These are phyloP conservation scores for Ditula angustiorana DNA, from an alignment of 2,888 invertebrate genomes.

Conservation along the genomic window DNA sequence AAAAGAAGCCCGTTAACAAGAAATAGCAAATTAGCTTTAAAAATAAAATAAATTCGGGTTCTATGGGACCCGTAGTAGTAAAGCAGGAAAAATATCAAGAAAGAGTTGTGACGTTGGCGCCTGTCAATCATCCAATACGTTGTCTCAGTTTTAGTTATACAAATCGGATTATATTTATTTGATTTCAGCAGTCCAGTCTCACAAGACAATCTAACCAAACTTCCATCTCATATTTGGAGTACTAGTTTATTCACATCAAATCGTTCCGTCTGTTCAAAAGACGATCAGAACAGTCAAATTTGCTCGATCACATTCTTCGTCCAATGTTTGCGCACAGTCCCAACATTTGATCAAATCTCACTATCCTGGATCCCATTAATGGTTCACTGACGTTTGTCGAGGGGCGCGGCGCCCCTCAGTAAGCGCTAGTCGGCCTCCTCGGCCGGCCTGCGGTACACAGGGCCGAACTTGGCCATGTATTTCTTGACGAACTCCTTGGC, in stretches of 20 bases:
- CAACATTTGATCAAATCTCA: conserved; percentile 6
- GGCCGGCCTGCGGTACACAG: conserved; percentile 89
- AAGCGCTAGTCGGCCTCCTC: conserved; percentile 85
- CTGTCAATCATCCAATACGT: too few species aligned
- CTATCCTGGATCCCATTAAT: not conserved
- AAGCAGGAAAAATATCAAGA: too few species aligned
- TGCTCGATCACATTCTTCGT: too few species aligned
- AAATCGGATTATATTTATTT: not conserved
- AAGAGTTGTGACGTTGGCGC: too few species aligned
- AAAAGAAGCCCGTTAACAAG: too few species aligned
- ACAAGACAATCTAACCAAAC: too few species aligned
- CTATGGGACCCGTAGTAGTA: too few species aligned
- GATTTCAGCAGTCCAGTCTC: not conserved
- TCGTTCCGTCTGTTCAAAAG: not conserved
- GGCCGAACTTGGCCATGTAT: conserved; percentile 98
- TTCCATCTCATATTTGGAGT: not conserved
- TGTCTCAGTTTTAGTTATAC: too few species aligned
- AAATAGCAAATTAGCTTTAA: too few species aligned
- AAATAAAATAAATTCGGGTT: too few species aligned
- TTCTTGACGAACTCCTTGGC: conserved; percentile 97
- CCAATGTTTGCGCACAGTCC: not conserved
- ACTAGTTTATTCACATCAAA: too few species aligned
- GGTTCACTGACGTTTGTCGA: not conserved
- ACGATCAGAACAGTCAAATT: not conserved
- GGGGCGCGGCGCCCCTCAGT: conserved; percentile 39